Base-by-base conservation (phyloP, 2,113 vertebrate genomes). In the Azemiops feae region DNA sequence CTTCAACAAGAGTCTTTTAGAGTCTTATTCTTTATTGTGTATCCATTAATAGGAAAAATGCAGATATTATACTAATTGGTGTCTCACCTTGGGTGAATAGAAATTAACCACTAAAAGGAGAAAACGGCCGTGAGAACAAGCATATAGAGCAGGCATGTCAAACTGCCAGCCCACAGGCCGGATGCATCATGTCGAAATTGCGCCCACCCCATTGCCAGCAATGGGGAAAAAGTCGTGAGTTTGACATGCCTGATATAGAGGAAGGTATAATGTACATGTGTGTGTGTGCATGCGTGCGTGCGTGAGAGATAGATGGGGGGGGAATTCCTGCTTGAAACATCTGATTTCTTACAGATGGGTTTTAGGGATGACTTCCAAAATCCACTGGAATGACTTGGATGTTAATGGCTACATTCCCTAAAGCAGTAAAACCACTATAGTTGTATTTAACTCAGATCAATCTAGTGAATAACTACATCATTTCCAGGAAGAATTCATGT, bases 351-450 rank as follows among this genome's bases (percentile, higher is more conserved):
- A 53, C 14, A 89, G 16, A 93, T 89, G 23, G 85, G 0, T 85
- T 53, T 85, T 81, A 0, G 2, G 34, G 88, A 60, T 23, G 0
- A 0, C 4, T 53, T 87, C 47, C 47, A 93, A 88, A 91, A n/a
- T 30, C 92, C 93, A 93, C 58, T 86, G 50, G 89, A 85, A n/a
- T n/a, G 7, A 58, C 88, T 52, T 94, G 89, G 91, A 27, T 89
- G 23, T 64, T 85, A 43, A 93, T 85, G 93, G 69, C 14, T 45
- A 69, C 91, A 57, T 93, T 94, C 93, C 94, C n/a, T 0, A 25
- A 94, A 25, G 34, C 50, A 89, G 58, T 16, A 86, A 47, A 88
- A 94, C 53, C 58, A 87, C 2, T 20, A 58, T 60, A 55, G 4
- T 60, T 52, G n/a, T 22, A 14, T 27, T 55, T 93, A 81, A 52